These are phyloP conservation scores for Mus musculus DNA, from an alignment of 2,113 vertebrate species.

Conservation along the genomic window GRCm39 chr12:40734001-40734500, in stretches of 20 bases:
- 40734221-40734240: constrained; percentile 28
- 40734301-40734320: neutral
- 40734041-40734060: neutral
- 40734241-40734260: constrained; percentile 20
- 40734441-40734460: constrained; percentile 1
- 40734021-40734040: neutral
- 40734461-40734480: neutral
- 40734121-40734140: constrained; percentile 44
- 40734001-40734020: neutral
- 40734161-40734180: neutral
- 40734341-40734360: neutral
- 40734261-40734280: neutral
- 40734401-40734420: neutral
- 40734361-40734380: neutral
- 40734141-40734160: neutral
- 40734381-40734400: neutral
- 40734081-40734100: neutral
- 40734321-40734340: neutral
- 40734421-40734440: constrained; percentile 30
- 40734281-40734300: neutral
- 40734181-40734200: neutral
- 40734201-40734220: constrained; percentile 18
- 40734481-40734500: neutral
- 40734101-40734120: neutral
- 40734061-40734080: neutral